Evolutionary conservation across 1,140 invertebrate species (phyloP).

Genomic region (Diorhabda carinulata): DNA sequence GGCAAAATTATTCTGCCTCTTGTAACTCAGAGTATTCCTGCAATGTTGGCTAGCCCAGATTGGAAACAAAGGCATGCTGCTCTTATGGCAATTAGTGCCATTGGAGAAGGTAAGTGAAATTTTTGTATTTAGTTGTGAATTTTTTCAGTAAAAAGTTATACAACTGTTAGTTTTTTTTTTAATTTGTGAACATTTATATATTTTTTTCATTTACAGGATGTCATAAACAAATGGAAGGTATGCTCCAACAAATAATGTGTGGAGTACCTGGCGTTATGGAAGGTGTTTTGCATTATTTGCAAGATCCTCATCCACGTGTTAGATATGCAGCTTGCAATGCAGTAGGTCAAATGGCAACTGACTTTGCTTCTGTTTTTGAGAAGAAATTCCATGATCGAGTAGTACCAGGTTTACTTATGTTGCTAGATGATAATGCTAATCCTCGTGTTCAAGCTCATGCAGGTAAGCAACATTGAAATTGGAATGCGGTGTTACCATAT

Average conservation of each 20-base stretch:
- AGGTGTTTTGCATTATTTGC: conserved; percentile 32
- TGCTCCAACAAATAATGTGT: conserved; percentile 86
- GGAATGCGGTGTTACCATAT: background rate
- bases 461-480: conserved; percentile 46
- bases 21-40: conserved; percentile 79
- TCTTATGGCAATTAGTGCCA: conserved; percentile 96
- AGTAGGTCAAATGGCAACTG: conserved; percentile 98
- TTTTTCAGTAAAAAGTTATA: no score
- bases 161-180: no score
- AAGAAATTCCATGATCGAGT: conserved; percentile 97
- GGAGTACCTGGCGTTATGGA: conserved; percentile 83
- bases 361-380: conserved; percentile 95
- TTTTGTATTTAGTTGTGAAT: no score
- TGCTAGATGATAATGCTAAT: conserved; percentile 88
- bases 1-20: conserved; percentile 92
- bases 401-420: conserved; percentile 81
- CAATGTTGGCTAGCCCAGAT: conserved; percentile 79
- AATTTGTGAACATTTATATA: background rate
- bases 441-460: conserved; percentile 92
- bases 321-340: conserved; percentile 98
- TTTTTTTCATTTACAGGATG: conserved; percentile 55
- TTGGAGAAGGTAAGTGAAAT: conserved; percentile 72
- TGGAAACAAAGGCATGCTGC: conserved; percentile 91
- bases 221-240: conserved; percentile 94
- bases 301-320: conserved; percentile 77